A percentile compares a stretch with the other conserved stretches of the same genome.
phyloP scores from a whole-genome alignment of 1,140 invertebrate genomes.

The Sycophaga agraensis region DNA sequence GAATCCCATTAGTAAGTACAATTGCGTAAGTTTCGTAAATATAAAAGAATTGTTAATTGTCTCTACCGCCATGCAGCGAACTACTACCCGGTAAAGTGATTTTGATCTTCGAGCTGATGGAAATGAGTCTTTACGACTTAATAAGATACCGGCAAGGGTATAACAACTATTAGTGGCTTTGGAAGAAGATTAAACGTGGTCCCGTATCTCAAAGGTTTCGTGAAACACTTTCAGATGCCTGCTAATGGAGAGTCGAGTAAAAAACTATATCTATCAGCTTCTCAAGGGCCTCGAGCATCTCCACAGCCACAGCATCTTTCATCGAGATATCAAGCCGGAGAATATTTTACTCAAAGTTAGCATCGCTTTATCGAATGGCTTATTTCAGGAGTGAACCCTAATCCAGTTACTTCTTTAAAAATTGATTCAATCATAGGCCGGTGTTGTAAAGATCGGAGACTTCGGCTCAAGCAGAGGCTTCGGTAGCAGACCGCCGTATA shows the following conservation, averaged over 20 bases:
- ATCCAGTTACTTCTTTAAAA: no score
- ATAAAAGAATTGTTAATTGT: neutral
- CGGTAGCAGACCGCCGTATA: slow-evolving; percentile 62
- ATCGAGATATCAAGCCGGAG: slow-evolving; percentile 72
- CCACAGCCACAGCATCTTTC: slow-evolving; percentile 67
- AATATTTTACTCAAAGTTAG: slow-evolving; percentile 65
- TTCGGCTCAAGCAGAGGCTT: slow-evolving; percentile 34
- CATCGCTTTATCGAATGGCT: no score
- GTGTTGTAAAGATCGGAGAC: slow-evolving; percentile 65
- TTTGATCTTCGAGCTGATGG: slow-evolving; percentile 70
- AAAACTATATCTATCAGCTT: slow-evolving; percentile 62
- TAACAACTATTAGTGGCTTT: neutral
- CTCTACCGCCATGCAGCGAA: slow-evolving; percentile 50
- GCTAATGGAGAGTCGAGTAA: slow-evolving; percentile 53
- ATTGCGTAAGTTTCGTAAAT: neutral
- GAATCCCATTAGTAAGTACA: slow-evolving; percentile 64
- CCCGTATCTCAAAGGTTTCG: neutral
- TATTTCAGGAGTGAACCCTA: no score
- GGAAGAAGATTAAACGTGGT: neutral
- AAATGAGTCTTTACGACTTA: slow-evolving; percentile 70
- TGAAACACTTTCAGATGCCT: slow-evolving; percentile 32
- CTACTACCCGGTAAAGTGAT: slow-evolving; percentile 59
- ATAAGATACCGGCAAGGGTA: slow-evolving; percentile 59
- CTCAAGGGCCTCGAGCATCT: slow-evolving; percentile 60
- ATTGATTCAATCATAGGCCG: slow-evolving; percentile 45